Base-by-base conservation (phyloP, 35 echinoderm and acorn worm species). In the Strongylocentrotus purpuratus region DNA sequence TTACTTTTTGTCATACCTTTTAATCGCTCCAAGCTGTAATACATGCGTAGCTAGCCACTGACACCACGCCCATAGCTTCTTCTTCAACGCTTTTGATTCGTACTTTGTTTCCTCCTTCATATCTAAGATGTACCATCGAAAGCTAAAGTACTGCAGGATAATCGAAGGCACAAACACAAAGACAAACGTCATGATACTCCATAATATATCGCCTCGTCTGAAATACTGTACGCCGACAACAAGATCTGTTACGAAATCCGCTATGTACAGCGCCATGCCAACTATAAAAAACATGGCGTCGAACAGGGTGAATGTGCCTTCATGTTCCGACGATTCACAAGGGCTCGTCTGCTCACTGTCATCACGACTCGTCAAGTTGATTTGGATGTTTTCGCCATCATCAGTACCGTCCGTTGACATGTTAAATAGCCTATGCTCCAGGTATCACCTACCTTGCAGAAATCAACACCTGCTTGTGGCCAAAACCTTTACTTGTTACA, bases 111-210 rank as follows among this genome's bases (percentile, higher is more conserved):
- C 92, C 55, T 97, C 48, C 28, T 94, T 93, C 31, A 92, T 35
- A 89, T 99, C 98, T 22, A 90, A 31, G 52, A 97, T 65, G 92
- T 96, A 97, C 98, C 98, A 99, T 47, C 98, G 45, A 9, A 99
- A 94, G 85, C 98, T 99, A 90, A 99, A 96, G 52, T 96, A 96
- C 92, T 99, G 98, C 45, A 97, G 86, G 20, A 96, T 97, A 2
- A 99, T 46, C 18, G 97, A 97, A 11, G 98, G 97, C 20, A 99
- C 87, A 90, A 97, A 52, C 20, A 99, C 94, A 88, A 99, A 99
- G 32, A 92, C 94, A 94, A 99, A 96, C 3, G 98, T 99, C 94
- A 99, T 47, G 20, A 86, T 91, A 91, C 97, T 95, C 98, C 98
- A 99, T 31, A 88, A 91, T 46, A 89, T 96, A 33, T 97, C 87